phyloP scores from a whole-genome alignment of 35 echinoderm and acorn worm species.

The Patiria miniata region DNA sequence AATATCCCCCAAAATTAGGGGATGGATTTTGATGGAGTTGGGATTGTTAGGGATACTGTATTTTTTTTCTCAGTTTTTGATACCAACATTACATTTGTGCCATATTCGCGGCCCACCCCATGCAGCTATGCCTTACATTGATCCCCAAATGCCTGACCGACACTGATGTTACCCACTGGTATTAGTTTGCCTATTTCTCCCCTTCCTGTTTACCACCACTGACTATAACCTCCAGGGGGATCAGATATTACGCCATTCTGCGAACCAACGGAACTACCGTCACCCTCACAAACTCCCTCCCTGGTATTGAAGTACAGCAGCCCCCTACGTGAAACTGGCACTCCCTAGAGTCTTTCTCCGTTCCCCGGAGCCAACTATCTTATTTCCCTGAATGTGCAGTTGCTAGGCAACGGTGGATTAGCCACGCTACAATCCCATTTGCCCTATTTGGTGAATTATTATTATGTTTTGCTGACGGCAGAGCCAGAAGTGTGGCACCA shows the following conservation, averaged over 20 bases:
- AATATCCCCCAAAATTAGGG: too few species aligned
- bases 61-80: too few species aligned
- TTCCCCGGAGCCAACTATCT: neutral
- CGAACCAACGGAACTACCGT: neutral
- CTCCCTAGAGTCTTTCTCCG: neutral
- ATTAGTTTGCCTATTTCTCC: neutral
- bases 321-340: neutral
- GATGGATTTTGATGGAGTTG: too few species aligned
- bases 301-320: neutral
- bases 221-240: neutral
- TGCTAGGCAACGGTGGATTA: conserved; percentile 6
- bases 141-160: too few species aligned
- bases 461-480: conserved; percentile 17
- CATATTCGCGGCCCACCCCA: too few species aligned
- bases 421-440: neutral
- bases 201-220: neutral
- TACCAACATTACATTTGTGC: too few species aligned
- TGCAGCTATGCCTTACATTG: too few species aligned
- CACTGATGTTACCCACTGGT: neutral
- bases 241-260: neutral
- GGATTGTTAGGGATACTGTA: too few species aligned
- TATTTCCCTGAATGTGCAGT: conserved; percentile 27
- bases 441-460: neutral
- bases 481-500: neutral
- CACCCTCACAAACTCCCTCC: neutral